These are phyloP conservation scores for Amblyopsis rosae DNA, from an alignment of 2,113 vertebrate species.

Conservation along the genomic window DNA sequence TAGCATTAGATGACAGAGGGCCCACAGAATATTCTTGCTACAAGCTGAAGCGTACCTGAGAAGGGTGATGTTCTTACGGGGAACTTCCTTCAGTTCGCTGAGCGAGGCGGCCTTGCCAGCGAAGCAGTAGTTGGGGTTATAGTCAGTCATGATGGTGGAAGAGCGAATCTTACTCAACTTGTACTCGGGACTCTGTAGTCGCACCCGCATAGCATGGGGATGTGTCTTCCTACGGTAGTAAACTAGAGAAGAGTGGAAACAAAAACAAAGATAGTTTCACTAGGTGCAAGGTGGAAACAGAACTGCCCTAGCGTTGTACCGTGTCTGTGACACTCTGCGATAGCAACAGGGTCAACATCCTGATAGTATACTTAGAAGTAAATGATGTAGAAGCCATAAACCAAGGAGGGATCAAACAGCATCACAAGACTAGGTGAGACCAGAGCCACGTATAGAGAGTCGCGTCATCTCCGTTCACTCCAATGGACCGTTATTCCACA, in stretches of 20 bases:
- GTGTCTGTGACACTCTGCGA: constrained; percentile 7
- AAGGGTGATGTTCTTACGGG: constrained; percentile 87
- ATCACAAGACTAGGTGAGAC: not conserved
- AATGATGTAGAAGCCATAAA: constrained; percentile 64
- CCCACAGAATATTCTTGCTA: too few relatives aligned
- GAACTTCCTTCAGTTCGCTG: constrained; percentile 87
- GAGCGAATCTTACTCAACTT: constrained; percentile 90
- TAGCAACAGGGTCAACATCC: constrained; percentile 25
- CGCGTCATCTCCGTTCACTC: too few relatives aligned
- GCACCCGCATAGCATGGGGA: constrained; percentile 76
- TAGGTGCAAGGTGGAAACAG: not conserved
- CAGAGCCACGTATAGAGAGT: too few relatives aligned
- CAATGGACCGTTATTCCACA: too few relatives aligned
- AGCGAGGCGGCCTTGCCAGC: constrained; percentile 82
- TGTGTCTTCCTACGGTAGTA: constrained; percentile 87
- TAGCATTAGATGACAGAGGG: too few relatives aligned
- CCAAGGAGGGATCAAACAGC: constrained; percentile 55
- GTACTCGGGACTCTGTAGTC: constrained; percentile 85
- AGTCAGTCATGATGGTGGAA: constrained; percentile 89
- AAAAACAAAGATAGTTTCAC: not conserved
- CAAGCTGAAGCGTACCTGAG: constrained; percentile 76
- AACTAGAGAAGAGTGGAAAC: constrained; percentile 66
- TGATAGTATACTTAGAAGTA: constrained; percentile 27
- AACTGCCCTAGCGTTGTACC: not conserved
- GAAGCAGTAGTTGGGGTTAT: constrained; percentile 94